Evolutionary conservation across 2,113 vertebrate species (phyloP).

Genomic region (Poecile atricapillus): DNA sequence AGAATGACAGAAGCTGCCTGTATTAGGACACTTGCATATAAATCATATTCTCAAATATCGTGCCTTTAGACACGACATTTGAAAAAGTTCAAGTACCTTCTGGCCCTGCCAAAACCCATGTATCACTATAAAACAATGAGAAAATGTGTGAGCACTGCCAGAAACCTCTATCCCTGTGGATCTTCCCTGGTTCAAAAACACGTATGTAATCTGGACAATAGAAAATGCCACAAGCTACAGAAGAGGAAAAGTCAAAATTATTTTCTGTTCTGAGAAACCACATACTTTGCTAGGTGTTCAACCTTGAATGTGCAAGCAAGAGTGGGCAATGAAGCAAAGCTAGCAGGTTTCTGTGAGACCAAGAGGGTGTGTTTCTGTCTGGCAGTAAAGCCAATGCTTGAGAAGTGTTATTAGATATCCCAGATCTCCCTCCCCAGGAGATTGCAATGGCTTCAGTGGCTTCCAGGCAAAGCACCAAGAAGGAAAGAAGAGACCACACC

Average conservation of each 20-base stretch:
- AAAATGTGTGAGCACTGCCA: not conserved
- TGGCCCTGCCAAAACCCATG: not conserved
- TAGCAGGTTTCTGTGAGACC: not conserved
- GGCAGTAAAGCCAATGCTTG: not conserved
- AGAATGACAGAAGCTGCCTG: not conserved
- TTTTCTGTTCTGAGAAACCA: not conserved
- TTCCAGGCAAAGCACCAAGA: not conserved
- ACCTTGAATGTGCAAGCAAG: not conserved
- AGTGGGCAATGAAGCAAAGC: not conserved
- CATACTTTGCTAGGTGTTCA: not conserved
- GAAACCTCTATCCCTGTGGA: not conserved
- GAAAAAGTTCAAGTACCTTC: not conserved
- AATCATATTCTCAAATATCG: not conserved
- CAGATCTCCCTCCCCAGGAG: not conserved
- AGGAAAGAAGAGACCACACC: not conserved
- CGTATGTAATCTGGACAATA: accelerated
- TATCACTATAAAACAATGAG: not conserved
- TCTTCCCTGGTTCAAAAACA: not conserved
- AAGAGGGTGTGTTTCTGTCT: not conserved
- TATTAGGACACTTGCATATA: not conserved
- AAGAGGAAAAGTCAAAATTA: not conserved
- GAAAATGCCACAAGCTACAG: not conserved
- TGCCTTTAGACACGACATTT: not conserved
- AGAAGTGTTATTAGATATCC: no score
- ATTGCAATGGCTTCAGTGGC: not conserved